phyloP scores from a whole-genome alignment of 1,140 invertebrate species.

The Drosophila tropicalis region DNA sequence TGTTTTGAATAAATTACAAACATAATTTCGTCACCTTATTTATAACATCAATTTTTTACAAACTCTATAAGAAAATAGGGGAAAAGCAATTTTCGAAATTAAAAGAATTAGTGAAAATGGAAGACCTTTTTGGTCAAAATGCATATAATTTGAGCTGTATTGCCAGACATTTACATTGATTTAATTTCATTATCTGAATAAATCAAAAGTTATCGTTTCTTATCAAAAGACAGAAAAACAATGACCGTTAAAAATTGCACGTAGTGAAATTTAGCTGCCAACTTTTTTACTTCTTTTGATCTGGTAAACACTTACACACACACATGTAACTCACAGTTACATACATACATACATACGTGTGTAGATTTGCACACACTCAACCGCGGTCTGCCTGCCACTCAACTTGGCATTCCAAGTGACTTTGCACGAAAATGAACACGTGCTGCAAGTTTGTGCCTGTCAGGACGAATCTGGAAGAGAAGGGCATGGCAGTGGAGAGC shows the following conservation, averaged over 20 bases:
- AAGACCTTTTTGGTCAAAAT: no score
- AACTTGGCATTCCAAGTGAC: constrained; percentile 62
- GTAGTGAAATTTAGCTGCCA: constrained; percentile 64
- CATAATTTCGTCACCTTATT: no score
- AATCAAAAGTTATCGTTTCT: constrained; percentile 17
- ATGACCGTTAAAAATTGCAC: constrained; percentile 50
- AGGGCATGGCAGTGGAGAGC: neutral
- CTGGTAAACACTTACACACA: constrained; percentile 35
- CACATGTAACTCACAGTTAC: constrained; percentile 8
- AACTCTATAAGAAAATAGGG: no score
- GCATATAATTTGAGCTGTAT: no score
- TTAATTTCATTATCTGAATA: neutral
- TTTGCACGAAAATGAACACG: constrained; percentile 76
- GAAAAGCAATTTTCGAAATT: no score
- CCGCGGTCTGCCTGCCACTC: constrained; percentile 19
- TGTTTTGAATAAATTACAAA: no score
- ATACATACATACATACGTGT: constrained; percentile 7
- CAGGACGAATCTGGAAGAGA: constrained; percentile 35
- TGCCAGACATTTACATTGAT: no score
- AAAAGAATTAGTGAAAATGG: no score
- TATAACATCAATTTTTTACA: no score
- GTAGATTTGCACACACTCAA: constrained; percentile 35
- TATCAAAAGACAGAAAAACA: constrained; percentile 40
- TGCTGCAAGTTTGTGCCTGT: constrained; percentile 53
- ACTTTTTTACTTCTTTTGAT: constrained; percentile 39